Evolutionary conservation across 2,888 invertebrate genomes (phyloP).

Genomic region (Conomelus anceps): DNA sequence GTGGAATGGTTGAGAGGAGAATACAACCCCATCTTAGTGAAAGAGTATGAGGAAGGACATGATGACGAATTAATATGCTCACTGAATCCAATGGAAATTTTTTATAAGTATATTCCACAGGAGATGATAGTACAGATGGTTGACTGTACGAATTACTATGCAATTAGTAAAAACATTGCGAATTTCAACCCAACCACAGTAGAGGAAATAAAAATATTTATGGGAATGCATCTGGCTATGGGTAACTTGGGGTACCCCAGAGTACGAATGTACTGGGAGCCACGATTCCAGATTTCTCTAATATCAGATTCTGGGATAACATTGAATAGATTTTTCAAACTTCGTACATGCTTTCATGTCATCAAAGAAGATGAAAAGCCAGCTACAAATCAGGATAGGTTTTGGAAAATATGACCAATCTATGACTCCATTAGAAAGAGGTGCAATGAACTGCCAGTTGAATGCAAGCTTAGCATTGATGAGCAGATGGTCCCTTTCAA

Average conservation of each 20-base stretch:
- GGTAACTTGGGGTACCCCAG: constrained; percentile 33
- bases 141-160: too few species aligned
- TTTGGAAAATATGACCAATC: constrained; percentile 24
- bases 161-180: too few species aligned
- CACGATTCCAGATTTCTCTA: constrained; percentile 27
- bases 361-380: constrained; percentile 15
- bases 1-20: too few species aligned
- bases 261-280: constrained; percentile 29
- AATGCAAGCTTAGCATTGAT: not conserved
- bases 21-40: too few species aligned
- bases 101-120: too few species aligned
- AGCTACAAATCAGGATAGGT: constrained; percentile 11
- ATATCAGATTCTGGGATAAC: too few species aligned
- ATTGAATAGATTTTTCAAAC: constrained; percentile 18
- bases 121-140: too few species aligned
- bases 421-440: constrained; percentile 16
- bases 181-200: not conserved
- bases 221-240: constrained; percentile 33
- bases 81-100: too few species aligned
- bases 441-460: not conserved
- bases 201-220: constrained; percentile 29
- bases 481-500: constrained; percentile 33
- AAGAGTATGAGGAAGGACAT: too few species aligned
- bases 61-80: too few species aligned
- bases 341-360: constrained; percentile 29